Evolutionary conservation across 2,797 vertebrate species (phyloP).

Genomic region (Heterohyrax brucei): DNA sequence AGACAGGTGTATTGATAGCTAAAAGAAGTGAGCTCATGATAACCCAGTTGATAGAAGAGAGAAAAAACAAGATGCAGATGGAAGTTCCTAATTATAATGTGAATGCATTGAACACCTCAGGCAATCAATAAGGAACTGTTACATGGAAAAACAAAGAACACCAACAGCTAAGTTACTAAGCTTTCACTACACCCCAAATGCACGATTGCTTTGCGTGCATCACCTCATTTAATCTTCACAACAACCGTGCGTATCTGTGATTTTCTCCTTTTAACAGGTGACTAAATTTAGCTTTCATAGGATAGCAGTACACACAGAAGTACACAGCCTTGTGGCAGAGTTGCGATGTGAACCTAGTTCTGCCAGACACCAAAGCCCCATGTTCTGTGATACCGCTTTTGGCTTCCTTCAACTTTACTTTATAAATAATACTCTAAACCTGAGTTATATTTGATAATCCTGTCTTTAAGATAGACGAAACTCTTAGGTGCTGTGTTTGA

Average conservation of each 20-base stretch:
- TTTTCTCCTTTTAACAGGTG: background rate
- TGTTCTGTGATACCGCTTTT: background rate
- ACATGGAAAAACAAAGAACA: background rate
- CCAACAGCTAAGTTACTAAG: background rate
- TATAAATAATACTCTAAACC: background rate
- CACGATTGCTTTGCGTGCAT: background rate
- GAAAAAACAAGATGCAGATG: background rate
- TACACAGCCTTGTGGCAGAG: background rate
- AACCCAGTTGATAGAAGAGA: background rate
- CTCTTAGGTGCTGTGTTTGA: background rate
- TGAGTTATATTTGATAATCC: background rate
- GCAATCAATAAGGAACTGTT: background rate
- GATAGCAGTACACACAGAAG: background rate
- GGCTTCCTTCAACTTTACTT: background rate
- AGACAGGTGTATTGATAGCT: background rate
- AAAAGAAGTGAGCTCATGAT: background rate
- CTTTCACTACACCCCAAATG: background rate
- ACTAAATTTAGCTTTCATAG: conserved; percentile 15
- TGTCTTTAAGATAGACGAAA: conserved; percentile 26
- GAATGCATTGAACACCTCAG: background rate
- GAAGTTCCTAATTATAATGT: background rate
- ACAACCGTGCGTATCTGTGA: background rate
- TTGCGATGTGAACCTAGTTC: background rate
- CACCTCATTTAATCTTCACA: background rate
- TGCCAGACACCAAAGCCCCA: background rate